These are phyloP conservation scores for Bradypodion ventrale DNA, from an alignment of 2,797 vertebrate genomes.

Conservation along the genomic window DNA sequence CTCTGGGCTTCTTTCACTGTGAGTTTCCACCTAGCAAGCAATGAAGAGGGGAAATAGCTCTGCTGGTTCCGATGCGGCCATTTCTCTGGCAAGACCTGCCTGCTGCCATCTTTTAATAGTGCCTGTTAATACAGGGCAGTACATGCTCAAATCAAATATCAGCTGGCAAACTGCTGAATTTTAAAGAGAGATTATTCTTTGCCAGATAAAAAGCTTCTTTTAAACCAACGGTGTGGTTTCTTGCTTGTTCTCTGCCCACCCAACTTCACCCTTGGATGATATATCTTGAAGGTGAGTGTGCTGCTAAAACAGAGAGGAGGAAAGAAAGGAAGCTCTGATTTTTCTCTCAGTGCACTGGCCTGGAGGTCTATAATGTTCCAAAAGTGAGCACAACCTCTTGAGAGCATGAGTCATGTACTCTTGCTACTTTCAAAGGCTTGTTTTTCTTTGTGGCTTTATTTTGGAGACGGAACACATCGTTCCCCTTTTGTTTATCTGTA, in stretches of 20 bases:
- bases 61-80: background rate
- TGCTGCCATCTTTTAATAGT: background rate
- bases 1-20: background rate
- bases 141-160: conserved; percentile 14
- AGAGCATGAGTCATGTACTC: background rate
- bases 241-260: background rate
- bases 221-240: background rate
- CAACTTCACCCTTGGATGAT: background rate
- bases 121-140: background rate
- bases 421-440: conserved; percentile 10
- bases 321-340: background rate
- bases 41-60: no score
- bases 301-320: background rate
- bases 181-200: background rate
- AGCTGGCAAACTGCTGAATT: background rate
- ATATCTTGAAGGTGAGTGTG: background rate
- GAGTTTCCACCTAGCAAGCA: background rate
- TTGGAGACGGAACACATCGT: background rate
- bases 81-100: background rate
- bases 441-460: conserved; percentile 4
- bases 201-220: background rate
- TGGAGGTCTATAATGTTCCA: conserved; percentile 19
- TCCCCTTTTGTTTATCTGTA: background rate
- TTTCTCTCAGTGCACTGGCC: background rate
- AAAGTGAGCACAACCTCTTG: background rate